Base-by-base conservation (phyloP, 2,888 invertebrate genomes). In the Folsomia manolachei region DNA sequence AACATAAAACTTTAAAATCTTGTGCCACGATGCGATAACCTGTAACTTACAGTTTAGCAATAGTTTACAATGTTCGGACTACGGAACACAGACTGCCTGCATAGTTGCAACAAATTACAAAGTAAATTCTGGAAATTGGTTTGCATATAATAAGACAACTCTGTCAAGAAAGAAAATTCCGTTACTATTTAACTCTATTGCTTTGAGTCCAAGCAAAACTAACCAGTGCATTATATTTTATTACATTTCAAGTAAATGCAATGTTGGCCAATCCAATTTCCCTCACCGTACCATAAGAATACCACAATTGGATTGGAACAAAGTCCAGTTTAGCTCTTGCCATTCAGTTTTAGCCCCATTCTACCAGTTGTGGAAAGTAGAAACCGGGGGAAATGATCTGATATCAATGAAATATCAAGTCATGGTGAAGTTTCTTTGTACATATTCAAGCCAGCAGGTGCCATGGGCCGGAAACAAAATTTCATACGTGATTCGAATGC, bases 381-480 rank as follows among this genome's bases (percentile, higher is more conserved):
- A 19, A 21, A 4, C 19, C 18, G 27, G 27, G 26, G 25, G n/a
- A 63, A 63, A 63, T 63, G 63, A 63, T 27, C 63, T 27, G 62
- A 75, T 72, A 73, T 75, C 72, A 71, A 75, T 66, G 21, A 27
- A 66, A 21, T 7, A 66, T 66, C 51, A 66, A 66, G 66, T 39
- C 52, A 18, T 66, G 51, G 21, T 21, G 14, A 25, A 71, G 70
- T 27, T 39, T 73, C 72, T 71, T 71, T 73, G 74, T 75, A 75
- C 78, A 76, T 75, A 76, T 75, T 78, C 56, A 21, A 56, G 71
- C 73, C 78, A 80, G 79, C 78, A 80, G 80, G 80, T 80, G 79
- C 77, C 78, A 75, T 75, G 76, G 80, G 74, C 79, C 79, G 80
- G 80, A 80, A 80, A 80, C 80, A 80, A 80, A 80, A 80, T 78